Percentiles rank a stretch among this genome's conserved stretches.
Conservation (phyloP, 1,140 invertebrate genomes). For the Aporrectodea caliginosa region DNA sequence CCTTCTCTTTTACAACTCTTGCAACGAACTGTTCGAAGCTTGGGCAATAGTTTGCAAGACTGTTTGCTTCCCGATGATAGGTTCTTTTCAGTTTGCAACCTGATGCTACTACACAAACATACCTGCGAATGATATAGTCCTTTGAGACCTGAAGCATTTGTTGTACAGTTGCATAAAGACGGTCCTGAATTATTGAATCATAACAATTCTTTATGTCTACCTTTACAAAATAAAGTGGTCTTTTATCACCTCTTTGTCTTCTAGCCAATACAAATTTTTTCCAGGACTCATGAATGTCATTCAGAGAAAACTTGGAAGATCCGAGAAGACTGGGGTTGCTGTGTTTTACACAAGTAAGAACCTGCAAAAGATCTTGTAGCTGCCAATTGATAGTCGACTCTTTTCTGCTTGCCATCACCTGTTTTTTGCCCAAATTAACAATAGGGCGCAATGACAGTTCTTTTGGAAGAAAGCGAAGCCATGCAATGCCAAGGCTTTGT, state of each 20-base stretch:
- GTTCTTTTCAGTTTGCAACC: background rate
- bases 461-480: slow-evolving; percentile 15
- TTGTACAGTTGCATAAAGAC: slow-evolving; percentile 5
- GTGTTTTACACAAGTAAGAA: background rate
- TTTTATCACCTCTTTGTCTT: background rate
- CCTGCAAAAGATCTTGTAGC: slow-evolving; percentile 5
- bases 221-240: slow-evolving; percentile 13
- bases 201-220: slow-evolving; percentile 21
- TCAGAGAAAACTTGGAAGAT: slow-evolving; percentile 15
- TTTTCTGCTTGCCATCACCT: background rate
- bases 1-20: background rate
- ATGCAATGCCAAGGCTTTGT: slow-evolving; percentile 10
- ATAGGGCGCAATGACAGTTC: slow-evolving; percentile 8
- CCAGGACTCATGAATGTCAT: slow-evolving; percentile 15
- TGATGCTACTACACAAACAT: background rate
- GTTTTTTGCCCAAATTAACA: slow-evolving; percentile 16
- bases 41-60: background rate
- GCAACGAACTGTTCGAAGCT: background rate
- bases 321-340: slow-evolving; percentile 9
- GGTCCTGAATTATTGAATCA: slow-evolving; percentile 17
- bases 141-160: background rate
- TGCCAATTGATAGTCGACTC: slow-evolving; percentile 11
- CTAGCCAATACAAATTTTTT: background rate
- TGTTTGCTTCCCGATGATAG: background rate
- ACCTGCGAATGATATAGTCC: background rate